Conservation (phyloP, 2,113 vertebrate genomes). For the Lampris incognitus region DNA sequence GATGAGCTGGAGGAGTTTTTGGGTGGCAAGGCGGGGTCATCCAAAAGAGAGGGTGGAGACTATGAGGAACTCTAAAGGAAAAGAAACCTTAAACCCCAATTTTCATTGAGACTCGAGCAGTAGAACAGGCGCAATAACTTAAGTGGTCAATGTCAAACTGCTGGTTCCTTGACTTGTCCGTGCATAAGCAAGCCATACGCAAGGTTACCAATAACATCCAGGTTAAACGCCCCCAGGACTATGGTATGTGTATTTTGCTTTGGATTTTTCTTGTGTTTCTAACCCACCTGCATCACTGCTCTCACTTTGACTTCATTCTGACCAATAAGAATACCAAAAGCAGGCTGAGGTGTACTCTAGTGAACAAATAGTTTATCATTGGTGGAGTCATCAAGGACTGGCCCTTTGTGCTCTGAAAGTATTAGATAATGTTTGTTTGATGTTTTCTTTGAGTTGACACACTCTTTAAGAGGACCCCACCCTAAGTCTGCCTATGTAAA, state of each 20-base stretch:
- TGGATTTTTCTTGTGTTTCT: slow-evolving; percentile 14
- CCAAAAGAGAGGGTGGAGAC: slow-evolving; percentile 87
- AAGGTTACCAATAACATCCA: slow-evolving; percentile 33
- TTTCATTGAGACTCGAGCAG: background rate
- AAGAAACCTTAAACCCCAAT: background rate
- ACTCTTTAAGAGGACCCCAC: slow-evolving; percentile 46
- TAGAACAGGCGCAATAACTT: background rate
- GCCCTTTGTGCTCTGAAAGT: slow-evolving; percentile 45
- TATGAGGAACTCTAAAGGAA: slow-evolving; percentile 92
- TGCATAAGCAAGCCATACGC: slow-evolving; percentile 72
- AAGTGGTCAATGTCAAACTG: background rate
- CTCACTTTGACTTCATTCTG: slow-evolving; percentile 46
- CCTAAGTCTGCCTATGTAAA: slow-evolving; percentile 57
- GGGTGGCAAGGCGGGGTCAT: slow-evolving; percentile 76
- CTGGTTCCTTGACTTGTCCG: slow-evolving; percentile 50
- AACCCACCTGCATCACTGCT: slow-evolving; percentile 42
- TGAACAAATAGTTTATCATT: background rate
- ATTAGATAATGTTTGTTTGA: slow-evolving; percentile 29
- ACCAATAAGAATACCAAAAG: slow-evolving; percentile 25
- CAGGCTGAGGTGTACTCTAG: slow-evolving; percentile 33
- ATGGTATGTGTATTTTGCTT: slow-evolving; percentile 32
- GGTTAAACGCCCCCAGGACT: slow-evolving; percentile 30
- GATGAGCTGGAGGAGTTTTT: slow-evolving; percentile 95
- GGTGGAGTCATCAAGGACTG: background rate
- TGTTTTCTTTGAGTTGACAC: slow-evolving; percentile 42